These are phyloP conservation scores for Magallana ariakensis DNA, from an alignment of 1,140 invertebrate species.

Conservation along the genomic window DNA sequence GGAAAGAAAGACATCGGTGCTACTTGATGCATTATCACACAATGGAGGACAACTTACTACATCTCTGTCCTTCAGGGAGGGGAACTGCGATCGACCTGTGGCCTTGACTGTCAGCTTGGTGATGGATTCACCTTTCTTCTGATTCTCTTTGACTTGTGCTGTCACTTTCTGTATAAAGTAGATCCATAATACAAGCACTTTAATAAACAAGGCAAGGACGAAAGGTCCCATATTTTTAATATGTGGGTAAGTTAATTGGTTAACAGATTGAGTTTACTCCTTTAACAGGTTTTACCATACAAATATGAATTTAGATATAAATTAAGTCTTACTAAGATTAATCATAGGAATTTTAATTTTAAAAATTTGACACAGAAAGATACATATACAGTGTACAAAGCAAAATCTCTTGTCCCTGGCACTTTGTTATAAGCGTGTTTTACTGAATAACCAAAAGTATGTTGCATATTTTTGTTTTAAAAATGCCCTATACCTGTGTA, in stretches of 20 bases:
- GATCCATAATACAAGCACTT: too few species aligned
- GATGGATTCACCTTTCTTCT: background rate
- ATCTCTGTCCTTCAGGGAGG: conserved; percentile 35
- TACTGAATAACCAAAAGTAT: background rate
- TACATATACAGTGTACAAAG: background rate
- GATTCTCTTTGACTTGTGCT: background rate
- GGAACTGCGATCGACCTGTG: background rate
- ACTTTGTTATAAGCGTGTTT: background rate
- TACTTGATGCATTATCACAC: too few species aligned
- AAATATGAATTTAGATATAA: too few species aligned
- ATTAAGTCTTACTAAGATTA: too few species aligned
- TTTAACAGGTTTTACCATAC: too few species aligned
- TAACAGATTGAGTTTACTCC: too few species aligned
- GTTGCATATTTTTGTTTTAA: background rate
- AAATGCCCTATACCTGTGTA: too few species aligned
- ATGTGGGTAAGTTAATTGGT: too few species aligned
- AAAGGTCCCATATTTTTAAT: too few species aligned
- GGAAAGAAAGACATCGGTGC: too few species aligned
- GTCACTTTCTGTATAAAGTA: background rate
- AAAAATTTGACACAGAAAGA: background rate
- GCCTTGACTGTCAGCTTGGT: conserved; percentile 11
- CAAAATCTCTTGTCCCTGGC: background rate
- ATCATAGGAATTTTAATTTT: too few species aligned
- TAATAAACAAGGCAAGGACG: too few species aligned
- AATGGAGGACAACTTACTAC: conserved; percentile 30